Evolutionary conservation across 2,888 invertebrate species (phyloP).

Genomic region (Phlogophora meticulosa): DNA sequence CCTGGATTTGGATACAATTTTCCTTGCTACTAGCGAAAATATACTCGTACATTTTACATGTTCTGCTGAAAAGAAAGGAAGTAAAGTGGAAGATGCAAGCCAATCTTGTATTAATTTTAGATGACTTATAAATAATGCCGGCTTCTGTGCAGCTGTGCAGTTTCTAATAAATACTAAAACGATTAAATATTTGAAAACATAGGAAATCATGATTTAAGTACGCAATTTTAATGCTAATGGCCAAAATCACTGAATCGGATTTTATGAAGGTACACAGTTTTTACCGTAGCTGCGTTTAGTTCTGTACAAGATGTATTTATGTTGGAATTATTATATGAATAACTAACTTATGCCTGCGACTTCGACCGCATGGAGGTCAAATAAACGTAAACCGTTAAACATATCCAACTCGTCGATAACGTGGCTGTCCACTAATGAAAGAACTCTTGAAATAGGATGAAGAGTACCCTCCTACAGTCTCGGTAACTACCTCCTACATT

Average conservation of each 20-base stretch:
- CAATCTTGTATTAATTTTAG: neutral
- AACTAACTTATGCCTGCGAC: too few species aligned
- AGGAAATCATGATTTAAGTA: neutral
- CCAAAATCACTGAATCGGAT: slow-evolving; percentile 3
- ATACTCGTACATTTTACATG: neutral
- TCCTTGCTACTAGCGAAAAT: neutral
- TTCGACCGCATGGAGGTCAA: too few species aligned
- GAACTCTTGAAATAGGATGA: too few species aligned
- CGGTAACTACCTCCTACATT: too few species aligned
- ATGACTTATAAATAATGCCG: neutral
- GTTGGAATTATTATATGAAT: too few species aligned
- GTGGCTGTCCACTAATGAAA: too few species aligned
- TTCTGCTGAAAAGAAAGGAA: neutral
- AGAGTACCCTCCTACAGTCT: too few species aligned
- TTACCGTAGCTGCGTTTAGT: too few species aligned
- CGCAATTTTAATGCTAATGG: neutral
- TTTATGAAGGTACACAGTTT: neutral
- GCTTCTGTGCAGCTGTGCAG: neutral
- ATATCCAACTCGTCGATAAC: too few species aligned
- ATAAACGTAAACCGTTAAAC: too few species aligned
- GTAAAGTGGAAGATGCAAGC: neutral
- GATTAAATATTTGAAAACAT: neutral
- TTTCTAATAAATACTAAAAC: neutral
- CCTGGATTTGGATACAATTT: slow-evolving; percentile 1
- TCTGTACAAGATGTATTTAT: too few species aligned